Evolutionary conservation across 2,797 vertebrate species (phyloP).

Genomic region (Todus mexicanus): DNA sequence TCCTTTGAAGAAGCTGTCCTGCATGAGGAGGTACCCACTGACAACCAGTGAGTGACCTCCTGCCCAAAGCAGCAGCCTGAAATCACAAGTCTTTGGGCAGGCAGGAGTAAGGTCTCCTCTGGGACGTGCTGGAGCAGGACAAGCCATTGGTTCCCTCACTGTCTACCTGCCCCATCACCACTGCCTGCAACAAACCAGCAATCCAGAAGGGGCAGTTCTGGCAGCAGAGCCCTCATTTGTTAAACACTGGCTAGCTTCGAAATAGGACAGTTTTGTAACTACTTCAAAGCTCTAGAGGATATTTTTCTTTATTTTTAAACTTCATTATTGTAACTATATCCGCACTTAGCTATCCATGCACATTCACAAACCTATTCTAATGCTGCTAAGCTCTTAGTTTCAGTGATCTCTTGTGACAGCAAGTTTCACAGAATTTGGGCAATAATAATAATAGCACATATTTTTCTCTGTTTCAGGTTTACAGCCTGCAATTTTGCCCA

Average conservation of each 20-base stretch:
- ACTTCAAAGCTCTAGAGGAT: constrained; percentile 26
- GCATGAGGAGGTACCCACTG: background rate
- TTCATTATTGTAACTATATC: constrained; percentile 29
- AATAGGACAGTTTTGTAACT: constrained; percentile 19
- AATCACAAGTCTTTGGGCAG: background rate
- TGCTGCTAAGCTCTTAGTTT: constrained; percentile 5
- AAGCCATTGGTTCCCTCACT: accelerated
- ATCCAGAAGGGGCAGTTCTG: background rate
- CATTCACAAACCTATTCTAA: background rate
- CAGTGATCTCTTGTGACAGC: background rate
- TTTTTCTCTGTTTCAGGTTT: background rate
- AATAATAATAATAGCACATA: background rate
- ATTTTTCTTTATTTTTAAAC: constrained; percentile 53
- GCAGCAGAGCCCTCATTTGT: background rate
- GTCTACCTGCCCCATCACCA: background rate
- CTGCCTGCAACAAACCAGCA: background rate
- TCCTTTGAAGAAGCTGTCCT: background rate
- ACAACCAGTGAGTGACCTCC: background rate
- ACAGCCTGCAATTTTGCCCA: background rate
- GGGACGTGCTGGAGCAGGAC: background rate
- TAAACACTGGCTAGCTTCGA: constrained; percentile 3
- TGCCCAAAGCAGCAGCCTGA: background rate
- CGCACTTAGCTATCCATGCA: background rate
- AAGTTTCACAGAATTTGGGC: background rate
- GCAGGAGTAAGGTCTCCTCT: background rate